Evolutionary conservation across 2,797 vertebrate species (phyloP).

Genomic region (Siniperca obscura): DNA sequence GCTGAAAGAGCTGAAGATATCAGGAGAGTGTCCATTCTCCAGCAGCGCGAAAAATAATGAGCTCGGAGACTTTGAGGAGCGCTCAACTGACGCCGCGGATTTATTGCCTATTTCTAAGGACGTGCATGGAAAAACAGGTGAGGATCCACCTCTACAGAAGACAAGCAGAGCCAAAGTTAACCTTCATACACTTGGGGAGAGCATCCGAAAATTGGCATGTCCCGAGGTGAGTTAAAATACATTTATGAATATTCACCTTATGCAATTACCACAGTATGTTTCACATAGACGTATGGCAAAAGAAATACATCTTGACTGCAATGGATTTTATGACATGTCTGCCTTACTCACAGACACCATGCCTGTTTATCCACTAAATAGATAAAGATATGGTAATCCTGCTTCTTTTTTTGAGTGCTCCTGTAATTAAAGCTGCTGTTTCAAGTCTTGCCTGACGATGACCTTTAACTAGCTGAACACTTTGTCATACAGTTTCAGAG

Average conservation of each 20-base stretch:
- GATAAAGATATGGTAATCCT: slow-evolving; percentile 9
- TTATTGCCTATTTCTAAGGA: slow-evolving; percentile 86
- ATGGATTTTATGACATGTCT: slow-evolving; percentile 7
- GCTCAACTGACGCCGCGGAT: slow-evolving; percentile 75
- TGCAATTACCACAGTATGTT: slow-evolving; percentile 6
- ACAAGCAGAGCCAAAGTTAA: slow-evolving; percentile 92
- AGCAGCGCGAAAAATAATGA: slow-evolving; percentile 84
- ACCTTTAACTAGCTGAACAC: slow-evolving; percentile 73
- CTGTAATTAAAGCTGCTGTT: slow-evolving; percentile 31
- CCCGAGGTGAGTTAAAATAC: slow-evolving; percentile 91
- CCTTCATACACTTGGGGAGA: slow-evolving; percentile 95
- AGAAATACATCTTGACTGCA: background rate
- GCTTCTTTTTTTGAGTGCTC: slow-evolving; percentile 3
- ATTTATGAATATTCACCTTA: slow-evolving; percentile 25
- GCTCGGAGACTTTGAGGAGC: slow-evolving; percentile 85
- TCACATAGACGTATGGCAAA: background rate
- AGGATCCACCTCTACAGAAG: slow-evolving; percentile 87
- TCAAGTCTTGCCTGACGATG: slow-evolving; percentile 42
- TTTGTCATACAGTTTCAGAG: slow-evolving; percentile 89
- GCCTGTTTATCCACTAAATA: background rate
- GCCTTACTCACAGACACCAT: slow-evolving; percentile 10
- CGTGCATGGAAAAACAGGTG: slow-evolving; percentile 82
- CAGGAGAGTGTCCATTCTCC: slow-evolving; percentile 97
- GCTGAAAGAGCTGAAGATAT: slow-evolving; percentile 95
- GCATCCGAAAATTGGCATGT: slow-evolving; percentile 94